A percentile compares a stretch with the other conserved stretches of the same genome.
phyloP scores from a whole-genome alignment of 2,797 vertebrate genomes.

The Gymnoscopelus braueri region DNA sequence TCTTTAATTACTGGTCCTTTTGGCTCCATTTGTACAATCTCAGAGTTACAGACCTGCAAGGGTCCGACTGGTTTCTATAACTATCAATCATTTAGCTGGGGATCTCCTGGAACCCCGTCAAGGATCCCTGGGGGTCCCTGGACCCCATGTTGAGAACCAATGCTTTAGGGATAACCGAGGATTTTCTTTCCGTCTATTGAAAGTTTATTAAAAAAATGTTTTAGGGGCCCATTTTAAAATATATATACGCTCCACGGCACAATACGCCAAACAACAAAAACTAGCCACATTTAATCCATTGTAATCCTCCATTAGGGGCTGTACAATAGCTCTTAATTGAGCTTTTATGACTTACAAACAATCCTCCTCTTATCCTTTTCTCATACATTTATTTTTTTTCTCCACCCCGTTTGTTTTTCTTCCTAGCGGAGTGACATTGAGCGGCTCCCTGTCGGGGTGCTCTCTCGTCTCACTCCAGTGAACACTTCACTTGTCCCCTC shows the following conservation, averaged over 20 bases:
- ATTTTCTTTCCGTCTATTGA: too few species aligned
- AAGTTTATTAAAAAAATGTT: too few species aligned
- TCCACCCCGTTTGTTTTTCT: constrained; percentile 75
- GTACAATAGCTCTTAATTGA: constrained; percentile 72
- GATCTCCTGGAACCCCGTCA: too few species aligned
- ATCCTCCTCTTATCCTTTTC: constrained; percentile 46
- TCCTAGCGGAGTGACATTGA: constrained; percentile 81
- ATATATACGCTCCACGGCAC: constrained; percentile 35
- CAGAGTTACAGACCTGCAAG: too few species aligned
- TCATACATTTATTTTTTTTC: constrained; percentile 29
- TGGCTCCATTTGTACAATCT: too few species aligned
- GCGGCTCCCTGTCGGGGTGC: constrained; percentile 83
- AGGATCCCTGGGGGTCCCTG: too few species aligned
- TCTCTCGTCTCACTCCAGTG: constrained; percentile 84
- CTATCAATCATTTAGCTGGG: too few species aligned
- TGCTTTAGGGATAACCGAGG: too few species aligned
- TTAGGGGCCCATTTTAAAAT: too few species aligned
- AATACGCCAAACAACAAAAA: constrained; percentile 63
- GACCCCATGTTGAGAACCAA: too few species aligned
- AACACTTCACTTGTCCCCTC: constrained; percentile 79
- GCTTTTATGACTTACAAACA: constrained; percentile 79
- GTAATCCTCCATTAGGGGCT: constrained; percentile 70
- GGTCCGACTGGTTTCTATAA: too few species aligned
- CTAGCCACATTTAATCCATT: constrained; percentile 72
- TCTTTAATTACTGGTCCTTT: too few species aligned